These are phyloP conservation scores for Mactromeris polynyma DNA, from an alignment of 2,888 invertebrate species.

Conservation along the genomic window DNA sequence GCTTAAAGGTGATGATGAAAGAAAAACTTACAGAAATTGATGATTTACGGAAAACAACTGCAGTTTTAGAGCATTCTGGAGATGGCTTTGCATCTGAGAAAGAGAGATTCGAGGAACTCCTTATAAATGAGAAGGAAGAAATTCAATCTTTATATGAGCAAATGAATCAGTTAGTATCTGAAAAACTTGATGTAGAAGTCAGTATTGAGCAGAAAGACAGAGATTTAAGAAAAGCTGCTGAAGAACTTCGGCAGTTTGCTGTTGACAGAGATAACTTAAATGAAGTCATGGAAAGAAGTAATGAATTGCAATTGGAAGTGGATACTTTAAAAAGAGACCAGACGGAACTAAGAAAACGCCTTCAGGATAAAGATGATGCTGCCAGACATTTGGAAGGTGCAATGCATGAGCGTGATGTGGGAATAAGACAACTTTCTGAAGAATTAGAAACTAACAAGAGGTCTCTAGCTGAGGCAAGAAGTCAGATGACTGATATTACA, in stretches of 20 bases:
- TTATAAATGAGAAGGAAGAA: constrained; percentile 67
- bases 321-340: constrained; percentile 71
- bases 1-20: constrained; percentile 55
- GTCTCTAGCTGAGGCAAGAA: constrained; percentile 24
- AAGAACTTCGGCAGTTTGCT: constrained; percentile 55
- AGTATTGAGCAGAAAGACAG: constrained; percentile 68
- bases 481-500: neutral
- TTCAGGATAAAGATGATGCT: constrained; percentile 58
- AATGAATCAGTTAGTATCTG: constrained; percentile 71
- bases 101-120: constrained; percentile 57
- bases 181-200: constrained; percentile 71
- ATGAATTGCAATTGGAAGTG: constrained; percentile 67
- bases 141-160: constrained; percentile 70
- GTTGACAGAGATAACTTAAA: constrained; percentile 65
- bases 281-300: constrained; percentile 58
- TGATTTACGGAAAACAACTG: constrained; percentile 51
- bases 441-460: constrained; percentile 34
- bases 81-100: constrained; percentile 60
- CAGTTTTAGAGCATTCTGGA: constrained; percentile 47
- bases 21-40: constrained; percentile 58
- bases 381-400: constrained; percentile 46
- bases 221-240: constrained; percentile 58
- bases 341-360: constrained; percentile 63
- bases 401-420: constrained; percentile 70
- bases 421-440: constrained; percentile 38